A percentile compares a stretch with the other conserved stretches of the same genome.
Conservation (phyloP, 2,888 invertebrate genomes). For the Eupeodes luniger region DNA sequence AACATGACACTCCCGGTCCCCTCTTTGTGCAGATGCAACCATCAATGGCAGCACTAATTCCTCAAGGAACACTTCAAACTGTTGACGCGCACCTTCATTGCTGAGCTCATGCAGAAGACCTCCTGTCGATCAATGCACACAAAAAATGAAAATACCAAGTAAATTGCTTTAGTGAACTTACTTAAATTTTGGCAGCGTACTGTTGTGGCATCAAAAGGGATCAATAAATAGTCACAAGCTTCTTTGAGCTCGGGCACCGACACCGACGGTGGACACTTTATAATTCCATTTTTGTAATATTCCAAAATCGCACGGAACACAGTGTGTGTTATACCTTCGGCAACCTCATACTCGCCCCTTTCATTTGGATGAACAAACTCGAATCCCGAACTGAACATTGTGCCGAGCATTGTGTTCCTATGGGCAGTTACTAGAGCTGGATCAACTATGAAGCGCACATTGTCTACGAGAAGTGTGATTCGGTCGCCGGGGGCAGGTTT, state of each 20-base stretch:
- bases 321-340: constrained; percentile 97
- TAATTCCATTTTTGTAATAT: constrained; percentile 95
- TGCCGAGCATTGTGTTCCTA: constrained; percentile 99
- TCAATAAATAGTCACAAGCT: constrained; percentile 98
- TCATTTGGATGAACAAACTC: constrained; percentile 98
- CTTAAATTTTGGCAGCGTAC: constrained; percentile 98
- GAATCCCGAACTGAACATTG: constrained; percentile 97
- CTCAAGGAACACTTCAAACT: constrained; percentile 98
- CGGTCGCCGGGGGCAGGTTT: constrained; percentile 85
- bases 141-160: constrained; percentile 22
- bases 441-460: constrained; percentile 96
- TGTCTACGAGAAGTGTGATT: constrained; percentile 97
- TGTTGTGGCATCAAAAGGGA: constrained; percentile 98
- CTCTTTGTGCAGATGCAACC: constrained; percentile 96
- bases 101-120: constrained; percentile 98
- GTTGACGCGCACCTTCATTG: constrained; percentile 99
- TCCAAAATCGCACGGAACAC: constrained; percentile 98
- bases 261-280: constrained; percentile 97
- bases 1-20: constrained; percentile 98
- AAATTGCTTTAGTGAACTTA: constrained; percentile 84
- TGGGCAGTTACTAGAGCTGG: constrained; percentile 96
- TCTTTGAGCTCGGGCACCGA: constrained; percentile 98
- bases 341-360: constrained; percentile 97
- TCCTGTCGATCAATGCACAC: constrained; percentile 84
- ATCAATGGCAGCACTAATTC: constrained; percentile 97